Conservation (phyloP, 2,113 vertebrate genomes). For the Hippopotamus amphibius region DNA sequence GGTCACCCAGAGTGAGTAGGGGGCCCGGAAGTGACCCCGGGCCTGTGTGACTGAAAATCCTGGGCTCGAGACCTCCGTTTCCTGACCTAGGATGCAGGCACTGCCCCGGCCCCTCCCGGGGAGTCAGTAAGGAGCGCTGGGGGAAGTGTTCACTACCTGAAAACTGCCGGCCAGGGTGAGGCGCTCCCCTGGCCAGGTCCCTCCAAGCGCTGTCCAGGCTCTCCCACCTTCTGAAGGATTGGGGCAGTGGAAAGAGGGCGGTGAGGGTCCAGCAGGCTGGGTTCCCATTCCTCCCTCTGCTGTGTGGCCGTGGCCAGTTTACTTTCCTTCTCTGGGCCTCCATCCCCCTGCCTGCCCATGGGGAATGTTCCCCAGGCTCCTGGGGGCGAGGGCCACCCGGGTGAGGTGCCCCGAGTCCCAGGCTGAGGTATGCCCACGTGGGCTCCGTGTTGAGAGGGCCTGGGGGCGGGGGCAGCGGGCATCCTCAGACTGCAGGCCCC, state of each 20-base stretch:
- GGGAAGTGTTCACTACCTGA: fast-evolving
- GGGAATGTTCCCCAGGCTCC: neutral
- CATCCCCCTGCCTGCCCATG: neutral
- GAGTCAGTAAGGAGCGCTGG: fast-evolving
- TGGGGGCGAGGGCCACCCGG: neutral
- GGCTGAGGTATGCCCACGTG: fast-evolving
- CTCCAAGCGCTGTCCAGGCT: fast-evolving
- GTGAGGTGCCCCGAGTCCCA: fast-evolving
- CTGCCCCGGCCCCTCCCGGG: fast-evolving
- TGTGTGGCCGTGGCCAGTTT: neutral
- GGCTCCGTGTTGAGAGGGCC: neutral
- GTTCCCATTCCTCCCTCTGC: neutral
- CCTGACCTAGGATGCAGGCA: neutral
- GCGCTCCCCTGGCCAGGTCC: fast-evolving
- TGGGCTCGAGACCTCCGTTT: no score
- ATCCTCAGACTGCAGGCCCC: neutral
- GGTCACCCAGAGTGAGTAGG: fast-evolving
- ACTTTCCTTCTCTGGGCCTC: neutral
- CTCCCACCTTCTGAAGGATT: fast-evolving
- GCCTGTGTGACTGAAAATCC: no score
- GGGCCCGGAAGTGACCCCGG: neutral
- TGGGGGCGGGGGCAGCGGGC: neutral
- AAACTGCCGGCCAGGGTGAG: fast-evolving
- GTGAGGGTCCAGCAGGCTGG: fast-evolving
- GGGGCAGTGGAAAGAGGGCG: neutral